Base-by-base conservation (phyloP, 1,140 invertebrate genomes). In the Gonatopus flavifemur region DNA sequence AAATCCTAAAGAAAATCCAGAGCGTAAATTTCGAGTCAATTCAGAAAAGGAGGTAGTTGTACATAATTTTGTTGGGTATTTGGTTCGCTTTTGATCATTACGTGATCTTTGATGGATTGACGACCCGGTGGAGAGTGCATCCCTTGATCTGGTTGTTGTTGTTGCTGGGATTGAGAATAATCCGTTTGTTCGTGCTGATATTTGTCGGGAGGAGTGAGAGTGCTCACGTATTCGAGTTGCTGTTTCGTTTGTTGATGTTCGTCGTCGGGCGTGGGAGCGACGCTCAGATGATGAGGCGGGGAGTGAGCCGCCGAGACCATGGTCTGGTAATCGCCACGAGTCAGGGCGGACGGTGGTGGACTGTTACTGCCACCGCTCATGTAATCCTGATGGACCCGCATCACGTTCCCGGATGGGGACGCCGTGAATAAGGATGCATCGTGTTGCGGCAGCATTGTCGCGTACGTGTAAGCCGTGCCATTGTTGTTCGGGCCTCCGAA, bases 21-120 rank as follows among this genome's bases (percentile, higher is more conserved):
- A 66, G 49, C 61, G 55, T 47, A 74, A 72, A 64, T 65, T 69
- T 67, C 69, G 67, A 67, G 69, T 85, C 82, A 88, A 80, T 87
- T 87, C 82, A 86, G 82, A 86, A 88, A 87, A 84, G 86, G 85
- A 78, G 86, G 86, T 70, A 88, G 74, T 32, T 85, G 82, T 6
- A 86, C 85, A 59, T 86, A 87, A 38, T 78, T 83, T 64, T 83
- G 86, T 53, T 80, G 80, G 16, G 65, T 75, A 24, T 76, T 82
- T 7, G 82, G 81, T 52, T 86, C 84, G 64, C 78, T 83, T 59
- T 86, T 87, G 19, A 86, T 80, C 21, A 72, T 55, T 2, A 72
- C 70, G 31, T 82, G 79, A 1, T 84, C 83, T 30, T 84, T 85
- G n/a, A 84, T 75, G 15, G 62, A 48, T 22, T 76, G 70, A 35